Base-by-base conservation (phyloP, 2,113 vertebrate genomes). In the Triplophysa dalaica region DNA sequence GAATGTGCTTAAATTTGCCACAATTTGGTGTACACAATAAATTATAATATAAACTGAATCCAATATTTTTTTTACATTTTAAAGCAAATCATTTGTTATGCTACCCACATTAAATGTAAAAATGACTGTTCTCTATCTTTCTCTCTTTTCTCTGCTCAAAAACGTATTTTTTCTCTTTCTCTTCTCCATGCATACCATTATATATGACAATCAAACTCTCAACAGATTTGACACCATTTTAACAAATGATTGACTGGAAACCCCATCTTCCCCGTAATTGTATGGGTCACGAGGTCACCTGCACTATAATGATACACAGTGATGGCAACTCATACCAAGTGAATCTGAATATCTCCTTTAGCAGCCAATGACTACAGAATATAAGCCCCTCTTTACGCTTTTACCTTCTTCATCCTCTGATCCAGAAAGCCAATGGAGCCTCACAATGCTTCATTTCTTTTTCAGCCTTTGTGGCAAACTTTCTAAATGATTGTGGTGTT, bases 401-500 rank as follows among this genome's bases (percentile, higher is more conserved):
- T 81, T 75, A 17, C 66, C 63, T 33, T 29, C 33, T 38, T 65
- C 70, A 29, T 73, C 41, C 26, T 75, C 56, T 80, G 69, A 60
- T 82, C 81, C 24, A 58, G 48, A 82, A 78, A 77, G 58, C 61
- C 63, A 85, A 81, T 69, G 19, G 50, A 3, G 26, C 22, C 81
- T 80, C 62, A 75, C 62, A 70, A 67, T 67, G 54, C 26, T 65
- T 81, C 50, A 16, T 68, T 68, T 69, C 19, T 52, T 81, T 76
- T 79, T 70, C 54, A 24, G 13, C 68, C 45, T 81, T 61, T 77
- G 61, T 72, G 21, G 64, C 65, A 73, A 78, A 75, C 78, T 63
- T 62, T 78, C 74, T 80, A 75, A 78, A 69, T 65, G 75, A 83
- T 83, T 52, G 38, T 38, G 81, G 75, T 61, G 41, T 82, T 58